phyloP scores from a whole-genome alignment of 2,113 vertebrate species.

The Cepphus grylle region DNA sequence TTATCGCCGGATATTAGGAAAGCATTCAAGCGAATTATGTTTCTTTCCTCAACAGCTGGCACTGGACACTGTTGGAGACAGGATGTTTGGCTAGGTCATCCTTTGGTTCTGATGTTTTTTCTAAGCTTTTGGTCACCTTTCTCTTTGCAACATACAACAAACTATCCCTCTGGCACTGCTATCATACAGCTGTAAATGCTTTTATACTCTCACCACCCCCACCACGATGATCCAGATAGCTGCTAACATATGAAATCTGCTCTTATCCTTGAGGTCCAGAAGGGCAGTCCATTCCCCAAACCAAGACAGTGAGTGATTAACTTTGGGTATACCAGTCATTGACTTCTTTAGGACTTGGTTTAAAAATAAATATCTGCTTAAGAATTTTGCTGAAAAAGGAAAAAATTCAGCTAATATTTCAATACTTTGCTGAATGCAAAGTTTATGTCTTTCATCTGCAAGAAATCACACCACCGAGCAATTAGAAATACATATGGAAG shows the following conservation, averaged over 20 bases:
- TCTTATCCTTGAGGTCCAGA: background rate
- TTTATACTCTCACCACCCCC: background rate
- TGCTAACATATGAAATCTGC: background rate
- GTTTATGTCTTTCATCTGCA: background rate
- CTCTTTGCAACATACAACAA: background rate
- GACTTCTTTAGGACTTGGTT: background rate
- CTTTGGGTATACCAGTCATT: background rate
- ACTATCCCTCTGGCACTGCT: background rate
- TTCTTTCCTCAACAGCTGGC: background rate
- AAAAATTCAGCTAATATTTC: background rate
- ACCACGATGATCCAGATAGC: background rate
- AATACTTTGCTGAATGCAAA: background rate
- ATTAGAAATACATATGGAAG: conserved; percentile 13
- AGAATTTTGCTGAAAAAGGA: background rate
- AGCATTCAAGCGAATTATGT: background rate
- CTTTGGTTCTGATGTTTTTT: background rate
- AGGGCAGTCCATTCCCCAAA: background rate
- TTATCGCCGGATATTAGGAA: background rate
- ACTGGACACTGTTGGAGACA: background rate
- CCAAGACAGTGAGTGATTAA: rapidly evolving
- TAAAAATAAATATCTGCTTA: background rate
- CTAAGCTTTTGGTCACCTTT: background rate
- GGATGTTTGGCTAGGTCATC: background rate
- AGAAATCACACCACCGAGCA: background rate
- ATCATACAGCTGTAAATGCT: background rate